Conservation (phyloP, 1,140 invertebrate genomes). For the Drosophila pseudoananassae region DNA sequence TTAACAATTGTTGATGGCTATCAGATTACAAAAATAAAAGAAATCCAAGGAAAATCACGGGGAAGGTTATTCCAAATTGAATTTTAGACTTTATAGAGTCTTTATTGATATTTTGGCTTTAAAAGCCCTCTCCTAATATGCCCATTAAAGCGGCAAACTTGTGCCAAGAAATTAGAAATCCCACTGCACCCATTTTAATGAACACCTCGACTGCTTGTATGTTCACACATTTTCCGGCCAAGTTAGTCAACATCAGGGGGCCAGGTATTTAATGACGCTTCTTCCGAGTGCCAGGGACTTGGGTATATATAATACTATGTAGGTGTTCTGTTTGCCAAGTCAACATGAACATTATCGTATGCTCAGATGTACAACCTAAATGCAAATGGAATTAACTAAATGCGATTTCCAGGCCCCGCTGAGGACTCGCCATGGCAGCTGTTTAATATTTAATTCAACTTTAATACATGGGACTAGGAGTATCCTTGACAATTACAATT, state of each 20-base stretch:
- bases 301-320: conserved; percentile 2
- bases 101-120: not conserved
- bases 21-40: conserved; percentile 42
- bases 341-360: conserved; percentile 61
- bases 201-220: conserved; percentile 16
- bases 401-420: conserved; percentile 26
- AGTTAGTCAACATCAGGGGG: conserved; percentile 30
- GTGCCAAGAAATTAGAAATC: conserved; percentile 2
- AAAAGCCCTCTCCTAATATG: not conserved
- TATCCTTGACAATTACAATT: conserved; percentile 67
- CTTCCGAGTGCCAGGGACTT: not conserved
- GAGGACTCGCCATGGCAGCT: conserved; percentile 17
- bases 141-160: conserved; percentile 1
- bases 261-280: conserved; percentile 21
- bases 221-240: not conserved
- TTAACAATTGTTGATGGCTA: conserved; percentile 40
- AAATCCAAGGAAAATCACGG: conserved; percentile 49
- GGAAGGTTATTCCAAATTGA: conserved; percentile 30
- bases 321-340: conserved; percentile 27
- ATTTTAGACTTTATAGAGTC: not conserved
- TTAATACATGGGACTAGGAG: conserved; percentile 41
- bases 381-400: conserved; percentile 68
- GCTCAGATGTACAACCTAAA: conserved; percentile 49
- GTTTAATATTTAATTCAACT: conserved; percentile 53
- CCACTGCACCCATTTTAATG: conserved; percentile 7